Evolutionary conservation across 2,113 vertebrate genomes (phyloP).

Genomic region (Atlantisia rogersi): DNA sequence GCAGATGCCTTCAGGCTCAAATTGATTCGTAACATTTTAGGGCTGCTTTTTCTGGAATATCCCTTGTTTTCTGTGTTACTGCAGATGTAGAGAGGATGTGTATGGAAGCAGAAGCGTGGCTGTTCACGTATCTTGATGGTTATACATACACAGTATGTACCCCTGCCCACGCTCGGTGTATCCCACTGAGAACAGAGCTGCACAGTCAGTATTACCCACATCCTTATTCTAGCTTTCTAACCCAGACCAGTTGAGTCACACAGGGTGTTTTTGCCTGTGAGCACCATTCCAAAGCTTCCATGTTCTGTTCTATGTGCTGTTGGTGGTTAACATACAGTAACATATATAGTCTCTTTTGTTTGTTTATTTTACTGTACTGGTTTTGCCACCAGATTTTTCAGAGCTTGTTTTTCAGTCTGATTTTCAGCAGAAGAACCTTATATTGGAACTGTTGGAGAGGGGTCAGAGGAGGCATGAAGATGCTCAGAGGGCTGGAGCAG

Average conservation of each 20-base stretch:
- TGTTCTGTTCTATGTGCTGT: not conserved
- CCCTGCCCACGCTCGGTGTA: not conserved
- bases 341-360: not conserved
- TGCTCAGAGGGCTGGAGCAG: too few relatives aligned
- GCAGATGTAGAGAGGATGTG: not conserved
- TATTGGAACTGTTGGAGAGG: too few relatives aligned
- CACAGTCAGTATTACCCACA: not conserved
- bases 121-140: not conserved
- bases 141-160: accelerated
- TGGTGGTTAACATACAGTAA: not conserved
- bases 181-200: not conserved
- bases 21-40: not conserved
- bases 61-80: not conserved
- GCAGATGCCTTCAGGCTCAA: not conserved
- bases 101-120: not conserved
- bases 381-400: not conserved
- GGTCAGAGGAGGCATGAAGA: too few relatives aligned
- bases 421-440: not conserved
- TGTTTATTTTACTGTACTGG: not conserved
- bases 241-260: not conserved
- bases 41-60: not conserved
- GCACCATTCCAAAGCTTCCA: not conserved
- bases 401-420: not conserved
- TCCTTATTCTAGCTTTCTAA: not conserved
- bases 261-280: not conserved